Evolutionary conservation across 2,797 vertebrate species (phyloP).

Genomic region (Nyctibius grandis): DNA sequence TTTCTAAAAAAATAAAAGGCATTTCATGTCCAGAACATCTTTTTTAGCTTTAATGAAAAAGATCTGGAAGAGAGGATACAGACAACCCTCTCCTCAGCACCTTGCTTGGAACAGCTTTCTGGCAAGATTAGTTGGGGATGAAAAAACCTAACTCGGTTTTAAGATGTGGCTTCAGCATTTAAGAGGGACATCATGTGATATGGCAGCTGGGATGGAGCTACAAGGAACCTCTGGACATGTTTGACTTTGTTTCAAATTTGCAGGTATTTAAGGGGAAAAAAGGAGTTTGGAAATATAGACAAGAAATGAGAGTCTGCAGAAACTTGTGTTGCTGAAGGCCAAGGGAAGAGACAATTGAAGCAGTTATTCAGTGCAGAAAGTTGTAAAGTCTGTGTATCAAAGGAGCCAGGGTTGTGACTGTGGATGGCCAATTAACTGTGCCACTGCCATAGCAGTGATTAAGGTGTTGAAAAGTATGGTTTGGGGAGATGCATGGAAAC

Average conservation of each 20-base stretch:
- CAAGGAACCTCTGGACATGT: not conserved
- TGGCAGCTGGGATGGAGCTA: not conserved
- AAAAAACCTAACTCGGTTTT: not conserved
- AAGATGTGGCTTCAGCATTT: not conserved
- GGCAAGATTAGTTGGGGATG: not conserved
- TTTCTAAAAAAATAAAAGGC: not conserved
- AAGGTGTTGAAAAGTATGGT: not conserved
- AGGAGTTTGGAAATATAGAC: not conserved
- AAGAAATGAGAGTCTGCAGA: not conserved
- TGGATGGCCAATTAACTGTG: not conserved
- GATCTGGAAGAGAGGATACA: not conserved
- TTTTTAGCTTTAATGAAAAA: not conserved
- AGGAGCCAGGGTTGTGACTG: not conserved
- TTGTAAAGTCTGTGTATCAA: not conserved
- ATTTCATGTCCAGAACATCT: not conserved
- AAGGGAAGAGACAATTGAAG: not conserved
- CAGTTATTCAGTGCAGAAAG: not conserved
- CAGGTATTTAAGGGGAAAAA: not conserved
- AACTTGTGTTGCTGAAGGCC: not conserved
- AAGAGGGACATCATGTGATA: not conserved
- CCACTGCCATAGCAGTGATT: accelerated
- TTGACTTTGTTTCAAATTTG: not conserved
- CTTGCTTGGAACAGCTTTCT: not conserved
- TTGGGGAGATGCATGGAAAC: not conserved
- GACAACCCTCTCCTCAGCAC: not conserved